Evolutionary conservation across 2,888 invertebrate genomes (phyloP).

Genomic region (Caenorhabditis wallacei): DNA sequence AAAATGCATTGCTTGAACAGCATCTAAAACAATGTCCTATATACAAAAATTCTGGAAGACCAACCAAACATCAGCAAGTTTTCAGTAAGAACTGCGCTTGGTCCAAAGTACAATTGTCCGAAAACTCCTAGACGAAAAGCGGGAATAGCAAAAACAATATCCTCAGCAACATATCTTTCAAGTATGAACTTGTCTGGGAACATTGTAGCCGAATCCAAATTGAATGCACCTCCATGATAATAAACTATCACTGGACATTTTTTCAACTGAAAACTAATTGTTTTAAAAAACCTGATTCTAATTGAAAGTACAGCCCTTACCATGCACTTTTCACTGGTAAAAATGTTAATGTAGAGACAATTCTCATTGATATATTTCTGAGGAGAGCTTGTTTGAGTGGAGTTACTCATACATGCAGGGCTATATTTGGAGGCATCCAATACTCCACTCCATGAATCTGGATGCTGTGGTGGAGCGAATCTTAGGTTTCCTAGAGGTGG

Average conservation of each 20-base stretch:
- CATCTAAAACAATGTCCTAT: slow-evolving; percentile 20
- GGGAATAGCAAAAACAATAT: slow-evolving; percentile 72
- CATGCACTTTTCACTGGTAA: slow-evolving; percentile 55
- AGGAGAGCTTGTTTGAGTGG: neutral
- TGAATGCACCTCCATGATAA: slow-evolving; percentile 74
- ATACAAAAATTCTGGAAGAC: neutral
- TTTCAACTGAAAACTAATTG: slow-evolving; percentile 17
- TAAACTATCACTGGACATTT: slow-evolving; percentile 74
- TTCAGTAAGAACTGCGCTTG: slow-evolving; percentile 61
- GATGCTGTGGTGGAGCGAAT: slow-evolving; percentile 41
- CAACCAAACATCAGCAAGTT: slow-evolving; percentile 75
- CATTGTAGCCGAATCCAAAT: slow-evolving; percentile 71
- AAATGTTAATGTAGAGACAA: slow-evolving; percentile 60
- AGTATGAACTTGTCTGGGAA: slow-evolving; percentile 71
- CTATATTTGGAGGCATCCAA: slow-evolving; percentile 44
- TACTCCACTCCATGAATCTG: slow-evolving; percentile 37
- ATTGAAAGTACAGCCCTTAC: neutral
- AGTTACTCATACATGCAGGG: slow-evolving; percentile 39
- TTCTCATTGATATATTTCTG: slow-evolving; percentile 43
- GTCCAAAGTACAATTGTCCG: slow-evolving; percentile 72
- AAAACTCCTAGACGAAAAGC: slow-evolving; percentile 76
- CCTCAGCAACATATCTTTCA: slow-evolving; percentile 68
- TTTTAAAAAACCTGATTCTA: no score
- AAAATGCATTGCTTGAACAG: slow-evolving; percentile 28
- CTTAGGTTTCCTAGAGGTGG: slow-evolving; percentile 41